These are phyloP conservation scores for Loriculus beryllinus DNA, from an alignment of 2,797 vertebrate species.

Conservation along the genomic window DNA sequence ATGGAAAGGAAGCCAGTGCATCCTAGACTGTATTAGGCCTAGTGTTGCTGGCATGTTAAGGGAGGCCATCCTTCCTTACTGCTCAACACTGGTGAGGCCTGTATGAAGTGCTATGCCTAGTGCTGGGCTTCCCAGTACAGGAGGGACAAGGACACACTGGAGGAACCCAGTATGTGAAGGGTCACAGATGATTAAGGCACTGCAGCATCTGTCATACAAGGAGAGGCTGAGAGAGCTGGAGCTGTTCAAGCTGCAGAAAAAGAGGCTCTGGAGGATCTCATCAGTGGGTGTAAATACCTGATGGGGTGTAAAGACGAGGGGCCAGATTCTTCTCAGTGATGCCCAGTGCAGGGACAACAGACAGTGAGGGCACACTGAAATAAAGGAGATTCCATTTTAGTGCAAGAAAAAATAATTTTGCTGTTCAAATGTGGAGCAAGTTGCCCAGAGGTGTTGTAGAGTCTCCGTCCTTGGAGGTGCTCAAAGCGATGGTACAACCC, in stretches of 20 bases:
- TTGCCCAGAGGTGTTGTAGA: background rate
- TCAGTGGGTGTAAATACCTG: background rate
- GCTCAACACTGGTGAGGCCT: background rate
- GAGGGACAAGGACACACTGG: background rate
- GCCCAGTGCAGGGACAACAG: background rate
- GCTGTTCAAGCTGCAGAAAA: background rate
- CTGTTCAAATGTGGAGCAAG: background rate
- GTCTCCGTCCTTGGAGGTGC: background rate
- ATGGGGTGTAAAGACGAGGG: background rate
- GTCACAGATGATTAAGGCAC: background rate
- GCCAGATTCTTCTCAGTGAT: background rate
- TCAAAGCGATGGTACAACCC: background rate
- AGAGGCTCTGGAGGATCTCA: background rate
- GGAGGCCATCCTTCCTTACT: background rate
- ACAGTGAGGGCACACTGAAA: background rate
- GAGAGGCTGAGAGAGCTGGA: background rate
- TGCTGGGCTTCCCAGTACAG: background rate
- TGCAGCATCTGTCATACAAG: background rate
- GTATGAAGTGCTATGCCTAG: background rate
- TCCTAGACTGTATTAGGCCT: rapidly evolving
- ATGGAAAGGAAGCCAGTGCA: background rate
- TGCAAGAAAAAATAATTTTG: background rate
- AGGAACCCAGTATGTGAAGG: background rate
- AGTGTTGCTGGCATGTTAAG: background rate
- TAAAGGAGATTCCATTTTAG: background rate